A percentile compares a stretch with the other conserved stretches of the same genome.
These are phyloP conservation scores for Psilopsiagon aymara DNA, from an alignment of 2,113 vertebrate species.

Conservation along the genomic window DNA sequence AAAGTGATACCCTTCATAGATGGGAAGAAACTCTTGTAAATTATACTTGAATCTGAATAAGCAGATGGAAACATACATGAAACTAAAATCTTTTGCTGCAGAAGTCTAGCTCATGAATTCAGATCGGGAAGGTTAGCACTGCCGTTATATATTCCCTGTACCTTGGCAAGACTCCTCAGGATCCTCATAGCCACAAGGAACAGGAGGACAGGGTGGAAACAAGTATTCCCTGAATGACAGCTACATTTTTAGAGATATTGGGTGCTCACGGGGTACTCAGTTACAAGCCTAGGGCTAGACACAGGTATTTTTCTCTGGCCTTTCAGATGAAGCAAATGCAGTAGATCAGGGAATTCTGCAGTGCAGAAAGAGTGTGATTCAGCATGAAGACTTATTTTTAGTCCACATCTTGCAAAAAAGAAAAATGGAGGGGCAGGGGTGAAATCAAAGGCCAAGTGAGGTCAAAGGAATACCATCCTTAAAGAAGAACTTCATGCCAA, in stretches of 20 bases:
- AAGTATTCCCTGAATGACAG: neutral
- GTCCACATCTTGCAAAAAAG: neutral
- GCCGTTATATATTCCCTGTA: neutral
- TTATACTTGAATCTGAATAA: neutral
- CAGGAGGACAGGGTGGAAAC: neutral
- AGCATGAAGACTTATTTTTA: neutral
- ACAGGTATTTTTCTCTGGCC: neutral
- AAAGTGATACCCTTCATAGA: neutral
- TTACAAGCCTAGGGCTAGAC: neutral
- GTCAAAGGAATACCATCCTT: accelerated
- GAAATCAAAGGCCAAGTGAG: neutral
- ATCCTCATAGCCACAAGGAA: neutral
- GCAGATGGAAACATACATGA: neutral
- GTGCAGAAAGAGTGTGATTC: neutral
- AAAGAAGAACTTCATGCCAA: neutral
- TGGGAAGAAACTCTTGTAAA: neutral
- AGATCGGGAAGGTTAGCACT: neutral
- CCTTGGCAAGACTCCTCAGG: neutral
- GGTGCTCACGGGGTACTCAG: neutral
- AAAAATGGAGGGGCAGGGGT: neutral
- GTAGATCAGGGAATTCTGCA: neutral
- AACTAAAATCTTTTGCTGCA: neutral
- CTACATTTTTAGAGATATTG: neutral
- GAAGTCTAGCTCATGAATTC: neutral
- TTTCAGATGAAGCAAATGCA: neutral